Evolutionary conservation across 2,113 vertebrate species (phyloP).

Genomic region (Menidia beryllina): DNA sequence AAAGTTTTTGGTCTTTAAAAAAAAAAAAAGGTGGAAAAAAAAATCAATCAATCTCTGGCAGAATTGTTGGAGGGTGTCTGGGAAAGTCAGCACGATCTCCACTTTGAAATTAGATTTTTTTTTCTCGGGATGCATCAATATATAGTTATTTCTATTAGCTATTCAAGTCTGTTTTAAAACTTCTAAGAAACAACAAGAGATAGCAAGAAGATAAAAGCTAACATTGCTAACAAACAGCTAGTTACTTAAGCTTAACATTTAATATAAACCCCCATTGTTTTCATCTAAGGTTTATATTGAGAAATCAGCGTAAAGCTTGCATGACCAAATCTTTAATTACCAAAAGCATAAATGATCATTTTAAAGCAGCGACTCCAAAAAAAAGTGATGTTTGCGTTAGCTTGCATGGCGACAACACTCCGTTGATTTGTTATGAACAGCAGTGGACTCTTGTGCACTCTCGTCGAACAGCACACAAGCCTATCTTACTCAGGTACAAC

Average conservation of each 20-base stretch:
- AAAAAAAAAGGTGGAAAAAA: no score
- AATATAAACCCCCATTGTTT: not conserved
- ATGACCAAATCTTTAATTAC: not conserved
- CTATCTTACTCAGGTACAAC: not conserved
- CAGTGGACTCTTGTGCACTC: not conserved
- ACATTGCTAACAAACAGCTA: conserved; percentile 7
- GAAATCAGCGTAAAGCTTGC: accelerated
- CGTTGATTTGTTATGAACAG: no score
- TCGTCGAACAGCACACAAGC: accelerated
- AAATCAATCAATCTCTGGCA: no score
- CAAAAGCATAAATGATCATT: not conserved
- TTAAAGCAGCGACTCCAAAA: not conserved
- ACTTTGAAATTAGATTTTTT: no score
- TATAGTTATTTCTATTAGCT: not conserved
- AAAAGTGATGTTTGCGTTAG: not conserved
- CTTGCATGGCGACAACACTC: not conserved
- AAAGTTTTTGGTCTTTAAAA: no score
- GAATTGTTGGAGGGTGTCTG: no score
- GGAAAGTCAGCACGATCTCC: no score
- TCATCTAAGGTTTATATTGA: not conserved
- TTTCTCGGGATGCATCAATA: not conserved
- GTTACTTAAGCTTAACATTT: conserved; percentile 3
- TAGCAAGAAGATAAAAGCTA: conserved; percentile 9
- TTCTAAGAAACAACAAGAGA: not conserved
- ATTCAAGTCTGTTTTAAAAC: not conserved